Evolutionary conservation across 2,888 invertebrate species (phyloP), one percentile per base, ranked within the genome.

Genomic region (Cerastis leucographa): DNA sequence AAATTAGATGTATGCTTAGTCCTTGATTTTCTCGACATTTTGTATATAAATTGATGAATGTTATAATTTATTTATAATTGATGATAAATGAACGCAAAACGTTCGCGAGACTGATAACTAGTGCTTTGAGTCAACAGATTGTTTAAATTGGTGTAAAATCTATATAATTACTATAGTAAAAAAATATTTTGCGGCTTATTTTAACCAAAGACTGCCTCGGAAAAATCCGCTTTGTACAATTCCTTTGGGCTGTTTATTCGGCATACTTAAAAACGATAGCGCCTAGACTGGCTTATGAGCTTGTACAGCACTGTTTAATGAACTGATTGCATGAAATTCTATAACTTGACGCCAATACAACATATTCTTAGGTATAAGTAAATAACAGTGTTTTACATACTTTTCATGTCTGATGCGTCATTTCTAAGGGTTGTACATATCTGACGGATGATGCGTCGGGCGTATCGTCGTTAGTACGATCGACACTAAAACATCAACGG

Each of bases 41-140:
- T 91, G 89, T 87, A 88, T 74, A 87, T 87, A 92, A 90, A 90
- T 91, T 89, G 74, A 81, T 88, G 76, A 85, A 90, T 88, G 88
- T 86, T 88, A 80, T 91, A 90, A 90, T 89, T 92, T 93, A 91
- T 92, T 91, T 89, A 82, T 89, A 85, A 84, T 89, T 88, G 85
- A 90, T 90, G 87, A 90, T 89, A 89, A 89, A 89, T 89, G 91
- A 91, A 91, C 90, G 87, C 82, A 81, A 80, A 84, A 85, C 88
- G 92, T 93, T 92, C 91, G 87, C 84, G 92, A 93, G 94, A 95
- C 94, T 94, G 94, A 94, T 91, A 90, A 78, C 81, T 88, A 88
- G 89, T 88, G 88, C 88, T 90, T 89, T 78, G 88, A 87, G 89
- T 91, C 89, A 81, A 88, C 84, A 86, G 81, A 82, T 89, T 88